Conservation (phyloP, 2,888 invertebrate genomes). For the Kuschelorhynchus macadamiae region DNA sequence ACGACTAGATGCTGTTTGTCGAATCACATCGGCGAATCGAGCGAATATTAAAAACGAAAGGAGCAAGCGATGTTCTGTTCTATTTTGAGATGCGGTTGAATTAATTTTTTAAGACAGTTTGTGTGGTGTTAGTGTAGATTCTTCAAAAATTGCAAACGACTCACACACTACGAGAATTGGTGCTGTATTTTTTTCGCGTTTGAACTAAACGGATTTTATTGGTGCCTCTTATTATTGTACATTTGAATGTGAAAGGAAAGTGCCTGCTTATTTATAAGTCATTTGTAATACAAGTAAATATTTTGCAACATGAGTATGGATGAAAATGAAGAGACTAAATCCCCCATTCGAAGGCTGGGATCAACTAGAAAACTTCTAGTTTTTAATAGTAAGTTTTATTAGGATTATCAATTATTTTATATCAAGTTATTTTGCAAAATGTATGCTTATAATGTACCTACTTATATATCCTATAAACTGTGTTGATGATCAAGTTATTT, state of each 20-base stretch:
- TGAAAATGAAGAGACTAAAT: slow-evolving; percentile 84
- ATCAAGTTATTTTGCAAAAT: no score
- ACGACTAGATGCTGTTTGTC: no score
- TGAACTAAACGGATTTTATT: neutral
- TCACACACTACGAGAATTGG: slow-evolving; percentile 14
- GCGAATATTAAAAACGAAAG: no score
- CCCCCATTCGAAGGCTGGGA: slow-evolving; percentile 85
- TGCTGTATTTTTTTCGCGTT: neutral
- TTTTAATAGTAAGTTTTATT: slow-evolving; percentile 79
- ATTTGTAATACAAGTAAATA: neutral
- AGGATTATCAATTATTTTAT: no score
- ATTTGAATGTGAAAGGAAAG: slow-evolving; percentile 41
- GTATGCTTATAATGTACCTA: no score
- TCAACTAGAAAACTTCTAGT: slow-evolving; percentile 85
- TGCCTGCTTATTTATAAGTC: slow-evolving; percentile 17
- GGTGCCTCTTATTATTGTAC: slow-evolving; percentile 18
- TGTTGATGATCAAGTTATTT: no score
- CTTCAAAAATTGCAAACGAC: slow-evolving; percentile 20
- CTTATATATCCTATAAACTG: no score
- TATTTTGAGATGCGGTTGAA: slow-evolving; percentile 42
- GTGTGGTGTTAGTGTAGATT: slow-evolving; percentile 39
- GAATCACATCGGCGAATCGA: no score
- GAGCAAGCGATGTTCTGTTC: no score
- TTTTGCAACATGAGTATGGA: slow-evolving; percentile 70
- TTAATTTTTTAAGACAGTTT: slow-evolving; percentile 32